Conservation (phyloP, 1,140 invertebrate genomes). For the Elymnias hypermnestra region DNA sequence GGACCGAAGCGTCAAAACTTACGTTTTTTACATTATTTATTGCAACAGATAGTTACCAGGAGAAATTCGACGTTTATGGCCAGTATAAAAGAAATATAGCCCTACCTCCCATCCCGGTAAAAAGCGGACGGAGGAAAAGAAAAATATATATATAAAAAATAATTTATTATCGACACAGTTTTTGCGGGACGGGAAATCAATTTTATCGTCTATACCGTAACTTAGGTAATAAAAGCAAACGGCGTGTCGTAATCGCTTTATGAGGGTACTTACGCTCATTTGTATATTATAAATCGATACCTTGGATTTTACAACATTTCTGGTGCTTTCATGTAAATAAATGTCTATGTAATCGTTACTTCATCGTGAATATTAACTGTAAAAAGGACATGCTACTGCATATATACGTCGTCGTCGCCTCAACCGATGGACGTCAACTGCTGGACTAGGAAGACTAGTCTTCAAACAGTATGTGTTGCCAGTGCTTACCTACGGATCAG, state of each 20-base stretch:
- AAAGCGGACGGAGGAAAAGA: slow-evolving; percentile 23
- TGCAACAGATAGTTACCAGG: slow-evolving; percentile 42
- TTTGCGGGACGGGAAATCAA: slow-evolving; percentile 35
- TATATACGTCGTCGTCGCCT: too few relatives aligned
- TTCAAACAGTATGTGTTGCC: too few relatives aligned
- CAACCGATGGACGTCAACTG: too few relatives aligned
- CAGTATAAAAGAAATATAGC: slow-evolving; percentile 45
- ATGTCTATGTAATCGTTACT: too few relatives aligned
- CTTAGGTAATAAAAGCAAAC: slow-evolving; percentile 21
- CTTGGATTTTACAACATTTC: too few relatives aligned
- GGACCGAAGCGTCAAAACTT: too few relatives aligned
- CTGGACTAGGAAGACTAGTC: too few relatives aligned
- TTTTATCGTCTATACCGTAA: slow-evolving; percentile 32
- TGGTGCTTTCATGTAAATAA: too few relatives aligned
- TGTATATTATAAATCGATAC: too few relatives aligned
- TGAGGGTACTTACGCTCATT: slow-evolving; percentile 1
- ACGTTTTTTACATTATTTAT: slow-evolving; percentile 22
- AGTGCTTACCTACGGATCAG: too few relatives aligned
- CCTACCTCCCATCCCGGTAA: slow-evolving; percentile 34
- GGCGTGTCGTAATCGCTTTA: slow-evolving; percentile 13
- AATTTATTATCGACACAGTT: slow-evolving; percentile 37
- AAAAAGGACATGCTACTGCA: too few relatives aligned
- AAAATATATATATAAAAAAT: slow-evolving; percentile 28
- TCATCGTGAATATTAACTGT: too few relatives aligned
- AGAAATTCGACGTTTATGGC: slow-evolving; percentile 48